Evolutionary conservation across 2,888 invertebrate genomes (phyloP), one percentile per base, ranked within the genome.

Genomic region (Darwinula stevensoni): DNA sequence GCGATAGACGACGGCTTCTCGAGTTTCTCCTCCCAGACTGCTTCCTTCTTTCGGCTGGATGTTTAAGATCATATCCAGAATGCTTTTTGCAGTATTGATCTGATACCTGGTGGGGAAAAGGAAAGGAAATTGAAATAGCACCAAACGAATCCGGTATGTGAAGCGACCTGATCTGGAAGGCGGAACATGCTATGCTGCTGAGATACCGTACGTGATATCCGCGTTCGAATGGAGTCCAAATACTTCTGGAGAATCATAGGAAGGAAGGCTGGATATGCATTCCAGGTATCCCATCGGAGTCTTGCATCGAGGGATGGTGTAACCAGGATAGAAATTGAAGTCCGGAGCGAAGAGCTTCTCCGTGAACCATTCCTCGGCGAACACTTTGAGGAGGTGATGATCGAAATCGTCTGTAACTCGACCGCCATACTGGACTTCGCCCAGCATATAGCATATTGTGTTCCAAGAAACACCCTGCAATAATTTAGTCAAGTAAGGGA

Each of bases 371-470:
- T 56, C 52, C 15, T 76, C 71, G 1, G 84, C 80, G 46, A 88
- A 91, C 0, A 88, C 86, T 15, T 73, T 80, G 27, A 91, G 54
- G 14, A 91, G 57, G 17, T 86, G 63, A 51, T 88, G 88, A 53
- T 91, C 91, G 47, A 84, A 91, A 49, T 91, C 88, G 46, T 91
- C 91, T 0, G 91, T 91, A 0, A 91, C 88, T 41, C 88, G 59
- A 3, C 88, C 88, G 11, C 80, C 80, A 40, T 66, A 66, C 45
- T 65, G 63, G 5, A 66, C 62, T 54, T 91, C 88, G 17, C 88
- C 86, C 18, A 88, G 65, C 88, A 91, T 91, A 48, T 88, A 91
- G 47, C 86, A 80, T 6, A 91, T 71, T 0, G 88, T 91, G 14
- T 78, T 78, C 88, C 88, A 91, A 0, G 86, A 86, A 36, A 91